phyloP scores from a whole-genome alignment of 2,888 invertebrate genomes.

The Odontothrips loti region DNA sequence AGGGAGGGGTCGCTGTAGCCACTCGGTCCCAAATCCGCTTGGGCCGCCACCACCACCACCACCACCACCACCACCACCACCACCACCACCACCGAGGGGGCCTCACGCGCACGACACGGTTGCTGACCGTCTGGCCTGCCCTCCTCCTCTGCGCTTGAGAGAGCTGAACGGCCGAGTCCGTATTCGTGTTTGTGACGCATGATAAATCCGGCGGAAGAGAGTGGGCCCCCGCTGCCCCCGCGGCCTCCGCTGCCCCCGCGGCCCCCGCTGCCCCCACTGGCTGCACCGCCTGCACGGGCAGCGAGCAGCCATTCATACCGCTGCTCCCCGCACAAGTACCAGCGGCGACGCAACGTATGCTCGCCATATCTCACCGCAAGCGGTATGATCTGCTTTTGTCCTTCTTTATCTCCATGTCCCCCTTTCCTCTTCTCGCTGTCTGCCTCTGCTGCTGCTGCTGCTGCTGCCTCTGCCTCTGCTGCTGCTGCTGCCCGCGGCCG shows the following conservation, averaged over 20 bases:
- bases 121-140: background rate
- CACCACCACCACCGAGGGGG: too few species aligned
- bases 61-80: too few species aligned
- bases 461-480: background rate
- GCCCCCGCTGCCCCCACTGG: background rate
- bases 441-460: background rate
- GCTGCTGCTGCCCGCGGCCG: too few species aligned
- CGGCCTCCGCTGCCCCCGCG: background rate
- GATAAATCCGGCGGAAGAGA: conserved; percentile 9
- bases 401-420: background rate
- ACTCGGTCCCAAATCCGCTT: too few species aligned
- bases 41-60: too few species aligned
- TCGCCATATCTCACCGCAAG: background rate
- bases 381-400: background rate
- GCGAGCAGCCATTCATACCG: background rate
- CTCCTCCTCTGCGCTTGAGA: background rate
- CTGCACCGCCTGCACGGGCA: background rate
- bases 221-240: background rate
- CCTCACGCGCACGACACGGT: too few species aligned
- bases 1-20: too few species aligned
- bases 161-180: conserved; percentile 4
- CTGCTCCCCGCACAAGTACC: background rate
- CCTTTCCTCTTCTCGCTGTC: background rate
- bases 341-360: background rate
- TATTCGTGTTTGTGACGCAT: conserved; percentile 9